Base-by-base conservation (phyloP, 2,797 vertebrate genomes). In the Setipinna tenuifilis region DNA sequence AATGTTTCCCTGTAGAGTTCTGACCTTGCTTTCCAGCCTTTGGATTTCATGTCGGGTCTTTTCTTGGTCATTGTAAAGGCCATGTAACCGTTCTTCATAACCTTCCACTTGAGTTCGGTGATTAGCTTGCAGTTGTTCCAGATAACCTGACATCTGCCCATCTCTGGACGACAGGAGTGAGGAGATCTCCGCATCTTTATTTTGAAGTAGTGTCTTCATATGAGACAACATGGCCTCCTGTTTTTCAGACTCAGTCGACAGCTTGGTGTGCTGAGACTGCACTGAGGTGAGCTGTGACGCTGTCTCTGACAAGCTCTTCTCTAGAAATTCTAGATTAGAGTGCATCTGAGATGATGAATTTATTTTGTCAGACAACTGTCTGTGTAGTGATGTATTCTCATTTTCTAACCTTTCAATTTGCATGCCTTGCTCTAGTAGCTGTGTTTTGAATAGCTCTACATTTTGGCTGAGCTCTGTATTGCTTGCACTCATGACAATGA, bases 111-210 rank as follows among this genome's bases (percentile, higher is more conserved):
- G 96, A 58, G 93, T 88, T 68, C 92, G 93, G 7, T 96, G 93
- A 54, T 96, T 96, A 28, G 91, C 88, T 89, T 97, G 96, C 62
- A 97, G 93, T 54, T 97, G 95, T 81, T 93, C 88, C 25, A 98
- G 91, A 86, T 97, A 97, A 17, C 92, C 96, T 0, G 96, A 97
- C 90, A 97, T 92, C 86, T 97, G 96, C 17, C 95, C 95, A 0
- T 96, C 96, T 90, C 93, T 96, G 17, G 95, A 96, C 57, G 97
- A 96, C 87, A 98, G 92, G 1, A 98, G 89, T 58, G 96, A 91
- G 0, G 96, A 96, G 86, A 98, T 98, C 92, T 98, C 97, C 0
- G 93, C 88, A 28, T 98, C 96, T 95, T 98, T 98, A 89, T 94
- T 93, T 86, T 93, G 93, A 44, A 98, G 91, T 57, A 98, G 96